Evolutionary conservation across 2,888 invertebrate species (phyloP).

Genomic region (Pimpla rufipes): DNA sequence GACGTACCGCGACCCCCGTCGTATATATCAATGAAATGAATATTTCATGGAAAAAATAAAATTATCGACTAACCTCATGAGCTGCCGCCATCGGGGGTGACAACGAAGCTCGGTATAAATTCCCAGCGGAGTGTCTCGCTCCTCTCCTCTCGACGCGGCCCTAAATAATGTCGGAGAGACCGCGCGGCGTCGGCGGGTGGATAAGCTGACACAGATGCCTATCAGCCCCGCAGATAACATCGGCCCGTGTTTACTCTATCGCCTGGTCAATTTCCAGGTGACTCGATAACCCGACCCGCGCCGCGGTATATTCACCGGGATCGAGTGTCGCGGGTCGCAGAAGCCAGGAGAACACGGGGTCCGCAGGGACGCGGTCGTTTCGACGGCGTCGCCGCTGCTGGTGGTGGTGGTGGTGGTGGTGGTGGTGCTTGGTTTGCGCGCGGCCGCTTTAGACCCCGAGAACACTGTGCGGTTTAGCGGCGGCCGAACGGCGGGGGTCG

Average conservation of each 20-base stretch:
- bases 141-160: not conserved
- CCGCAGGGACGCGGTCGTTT: slow-evolving; percentile 32
- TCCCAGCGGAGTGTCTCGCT: not conserved
- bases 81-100: not conserved
- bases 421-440: too few species aligned
- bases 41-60: not conserved
- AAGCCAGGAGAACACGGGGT: slow-evolving; percentile 42
- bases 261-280: slow-evolving; percentile 52
- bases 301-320: slow-evolving; percentile 34
- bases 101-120: not conserved
- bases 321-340: slow-evolving; percentile 43
- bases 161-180: not conserved
- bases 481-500: slow-evolving; percentile 36
- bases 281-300: slow-evolving; percentile 42
- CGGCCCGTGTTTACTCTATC: slow-evolving; percentile 42
- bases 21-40: too few species aligned
- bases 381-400: not conserved
- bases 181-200: not conserved
- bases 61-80: not conserved
- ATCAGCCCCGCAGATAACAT: slow-evolving; percentile 52
- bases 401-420: too few species aligned
- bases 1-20: too few species aligned
- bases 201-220: slow-evolving; percentile 36
- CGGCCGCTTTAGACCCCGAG: not conserved
- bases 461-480: slow-evolving; percentile 6